phyloP scores from a whole-genome alignment of 2,113 vertebrate genomes.

The Rhinoderma darwinii region DNA sequence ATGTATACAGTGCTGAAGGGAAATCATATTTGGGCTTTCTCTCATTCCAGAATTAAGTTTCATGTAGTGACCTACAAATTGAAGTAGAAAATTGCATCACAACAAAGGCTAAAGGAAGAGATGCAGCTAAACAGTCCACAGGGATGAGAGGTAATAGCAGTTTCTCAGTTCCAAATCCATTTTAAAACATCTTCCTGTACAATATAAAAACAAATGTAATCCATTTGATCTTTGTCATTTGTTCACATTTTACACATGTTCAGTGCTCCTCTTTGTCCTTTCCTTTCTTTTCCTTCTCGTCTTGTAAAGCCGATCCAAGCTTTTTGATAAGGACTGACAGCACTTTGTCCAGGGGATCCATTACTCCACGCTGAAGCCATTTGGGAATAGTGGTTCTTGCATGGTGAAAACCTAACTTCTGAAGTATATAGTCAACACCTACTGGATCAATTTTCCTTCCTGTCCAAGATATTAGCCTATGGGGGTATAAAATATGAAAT shows the following conservation, averaged over 20 bases:
- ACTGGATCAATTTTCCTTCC: constrained; percentile 97
- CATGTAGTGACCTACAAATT: background rate
- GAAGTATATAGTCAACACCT: constrained; percentile 97
- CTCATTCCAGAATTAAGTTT: background rate
- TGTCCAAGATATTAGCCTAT: constrained; percentile 97
- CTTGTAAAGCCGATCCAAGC: constrained; percentile 92
- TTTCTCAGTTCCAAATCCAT: constrained; percentile 53
- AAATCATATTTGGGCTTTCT: background rate
- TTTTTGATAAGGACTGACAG: constrained; percentile 97
- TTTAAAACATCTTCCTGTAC: constrained; percentile 66
- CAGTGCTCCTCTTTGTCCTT: constrained; percentile 94
- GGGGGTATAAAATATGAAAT: constrained; percentile 48
- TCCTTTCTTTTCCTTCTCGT: constrained; percentile 94
- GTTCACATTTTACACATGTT: constrained; percentile 52
- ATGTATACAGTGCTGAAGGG: constrained; percentile 72
- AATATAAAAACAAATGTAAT: constrained; percentile 66
- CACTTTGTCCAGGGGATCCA: constrained; percentile 98
- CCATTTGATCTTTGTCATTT: constrained; percentile 61
- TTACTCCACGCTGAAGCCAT: constrained; percentile 98
- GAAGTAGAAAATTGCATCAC: constrained; percentile 17
- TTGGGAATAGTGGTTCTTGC: constrained; percentile 98
- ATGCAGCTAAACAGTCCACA: background rate
- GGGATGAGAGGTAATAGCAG: constrained; percentile 49
- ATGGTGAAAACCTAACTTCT: constrained; percentile 98
- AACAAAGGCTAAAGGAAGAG: constrained; percentile 11